These are phyloP conservation scores for Ormyrus nitidulus DNA, from an alignment of 2,888 invertebrate genomes.

Conservation along the genomic window DNA sequence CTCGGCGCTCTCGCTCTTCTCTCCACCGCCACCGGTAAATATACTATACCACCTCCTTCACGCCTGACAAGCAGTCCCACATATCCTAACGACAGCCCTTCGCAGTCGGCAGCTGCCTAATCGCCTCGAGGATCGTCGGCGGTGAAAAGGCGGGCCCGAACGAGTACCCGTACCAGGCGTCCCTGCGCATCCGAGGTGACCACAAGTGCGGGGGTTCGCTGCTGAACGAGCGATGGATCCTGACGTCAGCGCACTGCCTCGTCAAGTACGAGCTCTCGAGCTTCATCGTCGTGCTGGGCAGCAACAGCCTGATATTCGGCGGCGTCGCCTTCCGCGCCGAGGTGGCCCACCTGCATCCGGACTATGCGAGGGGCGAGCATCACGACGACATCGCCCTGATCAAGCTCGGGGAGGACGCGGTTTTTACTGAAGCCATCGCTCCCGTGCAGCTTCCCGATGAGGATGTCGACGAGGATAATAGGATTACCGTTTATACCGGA, in stretches of 20 bases:
- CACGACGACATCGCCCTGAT: constrained; percentile 59
- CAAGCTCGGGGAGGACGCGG: constrained; percentile 5
- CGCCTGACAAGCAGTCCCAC: no score
- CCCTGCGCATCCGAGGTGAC: constrained; percentile 14
- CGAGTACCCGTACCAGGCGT: constrained; percentile 56
- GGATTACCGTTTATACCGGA: constrained; percentile 69
- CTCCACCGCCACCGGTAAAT: no score
- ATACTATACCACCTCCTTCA: no score
- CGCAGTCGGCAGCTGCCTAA: background rate
- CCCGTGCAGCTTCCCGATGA: constrained; percentile 72
- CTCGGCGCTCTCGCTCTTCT: no score
- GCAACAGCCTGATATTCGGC: constrained; percentile 56
- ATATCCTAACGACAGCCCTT: background rate
- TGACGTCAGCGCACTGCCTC: constrained; percentile 59
- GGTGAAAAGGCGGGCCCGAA: constrained; percentile 28
- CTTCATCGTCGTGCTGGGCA: constrained; percentile 57
- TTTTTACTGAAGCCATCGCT: constrained; percentile 66
- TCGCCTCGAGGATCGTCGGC: constrained; percentile 14
- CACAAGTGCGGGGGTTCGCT: constrained; percentile 58
- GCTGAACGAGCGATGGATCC: constrained; percentile 44
- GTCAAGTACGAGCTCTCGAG: constrained; percentile 41
- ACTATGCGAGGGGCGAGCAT: constrained; percentile 36
- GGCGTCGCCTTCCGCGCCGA: constrained; percentile 53
- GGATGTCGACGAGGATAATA: constrained; percentile 69
- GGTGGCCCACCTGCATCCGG: constrained; percentile 50